These are phyloP conservation scores for Poliocrania exsul DNA, from an alignment of 2,797 vertebrate species.

Conservation along the genomic window DNA sequence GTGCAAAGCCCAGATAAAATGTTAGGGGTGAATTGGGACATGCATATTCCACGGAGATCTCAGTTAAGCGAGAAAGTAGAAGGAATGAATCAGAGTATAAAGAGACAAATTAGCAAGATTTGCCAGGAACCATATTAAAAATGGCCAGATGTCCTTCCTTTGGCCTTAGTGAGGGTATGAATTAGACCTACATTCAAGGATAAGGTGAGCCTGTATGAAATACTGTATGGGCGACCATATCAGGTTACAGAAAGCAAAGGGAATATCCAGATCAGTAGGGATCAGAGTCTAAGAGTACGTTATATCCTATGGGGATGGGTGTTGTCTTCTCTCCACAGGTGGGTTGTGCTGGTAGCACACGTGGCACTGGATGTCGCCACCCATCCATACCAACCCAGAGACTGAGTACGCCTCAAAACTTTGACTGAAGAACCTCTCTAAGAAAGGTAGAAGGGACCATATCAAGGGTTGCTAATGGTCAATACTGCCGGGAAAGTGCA, in stretches of 20 bases:
- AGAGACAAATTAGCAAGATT: background rate
- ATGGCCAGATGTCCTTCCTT: background rate
- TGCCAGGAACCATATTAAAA: background rate
- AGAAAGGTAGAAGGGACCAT: background rate
- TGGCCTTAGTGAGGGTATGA: background rate
- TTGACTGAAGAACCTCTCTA: background rate
- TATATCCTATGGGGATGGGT: background rate
- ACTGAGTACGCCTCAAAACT: background rate
- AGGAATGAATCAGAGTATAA: background rate
- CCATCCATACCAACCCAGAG: rapidly evolving
- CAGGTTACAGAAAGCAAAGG: background rate
- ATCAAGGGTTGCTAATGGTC: background rate
- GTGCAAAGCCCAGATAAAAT: background rate
- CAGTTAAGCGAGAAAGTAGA: background rate
- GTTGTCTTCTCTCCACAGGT: background rate
- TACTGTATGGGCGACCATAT: background rate
- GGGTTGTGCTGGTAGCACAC: background rate
- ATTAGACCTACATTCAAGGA: background rate
- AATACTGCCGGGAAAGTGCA: background rate
- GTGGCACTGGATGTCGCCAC: background rate
- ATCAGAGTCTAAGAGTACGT: background rate
- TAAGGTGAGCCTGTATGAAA: background rate
- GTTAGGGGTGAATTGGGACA: background rate
- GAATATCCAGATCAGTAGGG: background rate
- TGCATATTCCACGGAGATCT: background rate